Base-by-base conservation (phyloP, 2,113 vertebrate genomes). In the Tupaia chinensis region DNA sequence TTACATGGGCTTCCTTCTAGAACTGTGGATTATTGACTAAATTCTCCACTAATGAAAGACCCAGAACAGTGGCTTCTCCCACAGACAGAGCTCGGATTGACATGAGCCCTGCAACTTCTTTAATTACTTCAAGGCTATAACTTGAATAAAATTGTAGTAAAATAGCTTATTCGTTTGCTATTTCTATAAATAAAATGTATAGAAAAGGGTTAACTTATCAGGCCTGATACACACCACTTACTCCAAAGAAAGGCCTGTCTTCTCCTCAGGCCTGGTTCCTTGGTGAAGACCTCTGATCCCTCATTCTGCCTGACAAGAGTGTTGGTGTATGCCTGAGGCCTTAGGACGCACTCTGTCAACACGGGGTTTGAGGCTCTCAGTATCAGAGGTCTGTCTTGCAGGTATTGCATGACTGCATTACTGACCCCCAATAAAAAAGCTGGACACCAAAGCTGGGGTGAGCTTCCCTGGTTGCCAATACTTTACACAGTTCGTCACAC, bases 1-100 rank as follows among this genome's bases (percentile, higher is more conserved):
- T 83, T 97, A 83, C 91, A 66, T 81, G 56, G 63, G 65, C 73
- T 92, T 97, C n/a, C 93, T 34, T n/a, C 61, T 94, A 83, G 15
- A 97, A 87, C 0, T 5, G 2, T 93, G 84, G 14, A 23, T 8
- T 93, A 2, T 92, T 93, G 65, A 87, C 77, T 29, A 94, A 88
- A 61, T 91, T 92, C 61, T 83, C n/a, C 54, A 89, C 29, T 89
- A 89, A 89, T 74, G 83, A 87, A 89, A 81, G 53, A 76, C 54
- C 65, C 17, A 96, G 23, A 91, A 91, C 7, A 94, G 54, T 53
- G 73, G 7, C 65, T 91, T 94, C 19, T 95, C 32, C 44, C 23
- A 90, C 2, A 85, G 17, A 0, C 72, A 80, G 25, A 86, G 78
- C 4, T 66, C n/a, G 84, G 13, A 80, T 11, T 10, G 13, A 70